These are phyloP conservation scores for Conus ventricosus DNA, from an alignment of 1,140 invertebrate genomes.

Conservation along the genomic window DNA sequence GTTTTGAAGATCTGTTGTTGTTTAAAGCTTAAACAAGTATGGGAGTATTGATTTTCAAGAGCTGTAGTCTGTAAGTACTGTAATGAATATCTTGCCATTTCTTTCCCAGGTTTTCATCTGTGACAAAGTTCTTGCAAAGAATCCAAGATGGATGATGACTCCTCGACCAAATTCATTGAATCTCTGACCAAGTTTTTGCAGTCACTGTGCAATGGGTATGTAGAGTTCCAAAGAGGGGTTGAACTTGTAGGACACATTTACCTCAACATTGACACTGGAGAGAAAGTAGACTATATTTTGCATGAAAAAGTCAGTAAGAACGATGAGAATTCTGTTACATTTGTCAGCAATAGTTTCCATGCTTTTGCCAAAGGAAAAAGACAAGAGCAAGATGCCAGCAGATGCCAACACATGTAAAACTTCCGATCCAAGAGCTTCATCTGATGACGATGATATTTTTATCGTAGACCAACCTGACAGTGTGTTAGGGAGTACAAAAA, in stretches of 20 bases:
- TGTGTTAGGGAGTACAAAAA: conserved; percentile 23
- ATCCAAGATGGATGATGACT: conserved; percentile 44
- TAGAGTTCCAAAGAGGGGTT: conserved; percentile 46
- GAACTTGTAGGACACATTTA: conserved; percentile 50
- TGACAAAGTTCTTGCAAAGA: not conserved
- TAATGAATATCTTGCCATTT: not conserved
- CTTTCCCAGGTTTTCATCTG: not conserved
- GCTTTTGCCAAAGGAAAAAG: conserved; percentile 29
- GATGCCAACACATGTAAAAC: not conserved
- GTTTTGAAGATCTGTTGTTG: too few relatives aligned
- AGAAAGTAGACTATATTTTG: conserved; percentile 47
- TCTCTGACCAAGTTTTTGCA: conserved; percentile 45
- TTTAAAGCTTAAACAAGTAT: too few relatives aligned
- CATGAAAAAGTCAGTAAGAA: conserved; percentile 51
- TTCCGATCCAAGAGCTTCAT: not conserved
- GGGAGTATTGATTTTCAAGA: too few relatives aligned
- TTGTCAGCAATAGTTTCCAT: conserved; percentile 51
- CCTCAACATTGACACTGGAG: conserved; percentile 46
- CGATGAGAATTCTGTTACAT: conserved; percentile 45
- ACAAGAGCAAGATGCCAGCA: not conserved
- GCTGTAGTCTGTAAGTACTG: too few relatives aligned
- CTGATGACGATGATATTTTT: conserved; percentile 39
- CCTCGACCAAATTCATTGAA: conserved; percentile 46
- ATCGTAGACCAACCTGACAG: conserved; percentile 33
- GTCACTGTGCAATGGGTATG: conserved; percentile 46